phyloP scores from a whole-genome alignment of 2,888 invertebrate species.

The Diabrotica balteata region DNA sequence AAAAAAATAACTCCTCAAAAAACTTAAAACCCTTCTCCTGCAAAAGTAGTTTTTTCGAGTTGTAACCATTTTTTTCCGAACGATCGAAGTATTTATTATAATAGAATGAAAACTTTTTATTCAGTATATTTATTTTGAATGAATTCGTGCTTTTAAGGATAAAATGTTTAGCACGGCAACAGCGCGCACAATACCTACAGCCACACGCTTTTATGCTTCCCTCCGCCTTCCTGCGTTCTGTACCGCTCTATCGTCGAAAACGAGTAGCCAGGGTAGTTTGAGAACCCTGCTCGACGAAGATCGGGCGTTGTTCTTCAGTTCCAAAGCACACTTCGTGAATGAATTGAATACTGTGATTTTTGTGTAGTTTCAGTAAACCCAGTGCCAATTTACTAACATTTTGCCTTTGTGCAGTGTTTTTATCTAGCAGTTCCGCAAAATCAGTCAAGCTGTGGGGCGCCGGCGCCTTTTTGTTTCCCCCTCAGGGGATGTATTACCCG shows the following conservation, averaged over 20 bases:
- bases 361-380: slow-evolving; percentile 26
- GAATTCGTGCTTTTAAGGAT: neutral
- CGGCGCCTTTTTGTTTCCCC: slow-evolving; percentile 94
- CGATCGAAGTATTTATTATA: no score
- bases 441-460: slow-evolving; percentile 97
- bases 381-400: slow-evolving; percentile 33
- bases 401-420: slow-evolving; percentile 57
- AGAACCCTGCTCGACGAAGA: slow-evolving; percentile 47
- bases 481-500: slow-evolving; percentile 97
- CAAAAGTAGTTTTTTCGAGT: no score
- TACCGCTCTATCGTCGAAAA: slow-evolving; percentile 30
- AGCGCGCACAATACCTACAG: slow-evolving; percentile 30
- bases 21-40: no score
- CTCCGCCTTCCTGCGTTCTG: slow-evolving; percentile 43
- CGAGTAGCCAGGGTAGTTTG: slow-evolving; percentile 53
- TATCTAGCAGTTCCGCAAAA: slow-evolving; percentile 55
- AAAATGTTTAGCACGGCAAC: slow-evolving; percentile 17
- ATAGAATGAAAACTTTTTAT: no score
- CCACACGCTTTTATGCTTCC: slow-evolving; percentile 47
- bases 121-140: neutral
- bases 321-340: slow-evolving; percentile 34
- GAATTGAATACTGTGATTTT: slow-evolving; percentile 29
- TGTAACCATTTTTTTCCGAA: no score
- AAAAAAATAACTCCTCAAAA: no score
- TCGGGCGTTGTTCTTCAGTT: slow-evolving; percentile 52